Evolutionary conservation across 2,888 invertebrate species (phyloP).

Genomic region (Rhagonycha lutea): DNA sequence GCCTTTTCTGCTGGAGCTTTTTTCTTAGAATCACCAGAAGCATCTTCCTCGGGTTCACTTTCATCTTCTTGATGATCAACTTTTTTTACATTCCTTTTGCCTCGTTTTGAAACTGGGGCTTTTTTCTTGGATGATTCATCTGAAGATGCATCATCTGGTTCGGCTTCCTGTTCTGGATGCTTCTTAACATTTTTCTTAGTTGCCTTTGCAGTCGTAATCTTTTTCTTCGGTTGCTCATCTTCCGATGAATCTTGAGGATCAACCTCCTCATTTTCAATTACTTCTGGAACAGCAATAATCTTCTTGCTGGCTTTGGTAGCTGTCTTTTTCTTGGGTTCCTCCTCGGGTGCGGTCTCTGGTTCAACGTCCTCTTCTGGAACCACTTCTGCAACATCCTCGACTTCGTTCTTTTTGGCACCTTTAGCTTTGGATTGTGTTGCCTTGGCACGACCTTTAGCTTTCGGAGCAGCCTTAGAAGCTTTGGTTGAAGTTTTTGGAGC

Average conservation of each 20-base stretch:
- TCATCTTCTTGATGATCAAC: background rate
- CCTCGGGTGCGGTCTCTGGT: background rate
- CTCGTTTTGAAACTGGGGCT: background rate
- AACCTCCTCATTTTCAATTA: background rate
- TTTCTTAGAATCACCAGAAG: background rate
- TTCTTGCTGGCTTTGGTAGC: constrained; percentile 38
- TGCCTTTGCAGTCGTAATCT: background rate
- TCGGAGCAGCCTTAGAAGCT: constrained; percentile 34
- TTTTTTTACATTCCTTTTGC: background rate
- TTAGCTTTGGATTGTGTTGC: constrained; percentile 42
- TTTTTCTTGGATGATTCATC: background rate
- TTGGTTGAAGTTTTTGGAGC: constrained; percentile 15
- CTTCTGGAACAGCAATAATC: background rate
- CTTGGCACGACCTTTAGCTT: constrained; percentile 37
- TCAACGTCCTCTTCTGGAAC: constrained; percentile 8
- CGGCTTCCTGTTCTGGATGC: constrained; percentile 32
- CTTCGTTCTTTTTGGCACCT: constrained; percentile 43
- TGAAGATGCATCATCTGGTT: constrained; percentile 9
- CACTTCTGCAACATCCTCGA: constrained; percentile 33
- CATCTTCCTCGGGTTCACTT: background rate
- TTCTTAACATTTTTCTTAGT: constrained; percentile 32
- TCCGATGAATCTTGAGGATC: constrained; percentile 36
- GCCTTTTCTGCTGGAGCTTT: background rate
- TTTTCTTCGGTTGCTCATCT: constrained; percentile 28
- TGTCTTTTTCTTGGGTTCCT: constrained; percentile 8